Conservation (phyloP, 2,888 invertebrate species). For the Sarcophaga carnaria region DNA sequence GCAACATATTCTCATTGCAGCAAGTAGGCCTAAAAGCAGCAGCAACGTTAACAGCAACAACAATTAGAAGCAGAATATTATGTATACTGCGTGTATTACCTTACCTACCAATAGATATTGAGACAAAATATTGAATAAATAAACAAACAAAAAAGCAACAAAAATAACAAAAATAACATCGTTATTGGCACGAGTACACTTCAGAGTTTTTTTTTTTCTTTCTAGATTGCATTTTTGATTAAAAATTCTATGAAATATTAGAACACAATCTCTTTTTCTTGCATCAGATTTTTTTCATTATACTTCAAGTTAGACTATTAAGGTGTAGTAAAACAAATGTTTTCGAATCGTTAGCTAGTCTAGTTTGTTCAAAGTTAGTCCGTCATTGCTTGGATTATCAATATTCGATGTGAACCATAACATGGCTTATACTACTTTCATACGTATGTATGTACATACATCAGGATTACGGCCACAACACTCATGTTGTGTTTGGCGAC, state of each 20-base stretch:
- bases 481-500: no score
- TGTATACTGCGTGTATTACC: slow-evolving; percentile 10
- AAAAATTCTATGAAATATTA: neutral
- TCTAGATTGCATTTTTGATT: neutral
- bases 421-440: no score
- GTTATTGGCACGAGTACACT: slow-evolving; percentile 44
- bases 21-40: slow-evolving; percentile 71
- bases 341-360: no score
- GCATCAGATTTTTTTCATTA: neutral
- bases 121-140: slow-evolving; percentile 11
- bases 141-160: neutral
- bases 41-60: slow-evolving; percentile 43
- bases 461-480: no score
- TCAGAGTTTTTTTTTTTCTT: slow-evolving; percentile 6
- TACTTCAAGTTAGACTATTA: neutral
- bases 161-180: neutral
- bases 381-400: no score
- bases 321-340: no score
- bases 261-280: slow-evolving; percentile 12
- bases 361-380: no score
- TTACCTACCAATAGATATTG: slow-evolving; percentile 41
- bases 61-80: slow-evolving; percentile 64
- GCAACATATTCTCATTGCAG: slow-evolving; percentile 60
- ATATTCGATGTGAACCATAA: no score
- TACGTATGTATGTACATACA: no score